These are phyloP conservation scores for Spheniscus humboldti DNA, from an alignment of 2,797 vertebrate genomes.

Conservation along the genomic window DNA sequence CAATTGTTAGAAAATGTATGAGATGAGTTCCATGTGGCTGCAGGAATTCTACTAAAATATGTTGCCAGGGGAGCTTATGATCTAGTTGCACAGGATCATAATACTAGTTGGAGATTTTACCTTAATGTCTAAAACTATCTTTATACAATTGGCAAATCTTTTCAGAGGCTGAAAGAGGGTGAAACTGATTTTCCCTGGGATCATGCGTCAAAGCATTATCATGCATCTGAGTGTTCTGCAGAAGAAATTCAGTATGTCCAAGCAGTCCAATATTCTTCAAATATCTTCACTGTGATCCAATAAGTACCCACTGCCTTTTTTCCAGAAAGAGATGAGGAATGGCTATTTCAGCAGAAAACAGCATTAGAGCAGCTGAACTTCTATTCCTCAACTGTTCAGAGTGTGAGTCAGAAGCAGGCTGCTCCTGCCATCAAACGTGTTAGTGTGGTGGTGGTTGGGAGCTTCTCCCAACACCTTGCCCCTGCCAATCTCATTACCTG, in stretches of 20 bases:
- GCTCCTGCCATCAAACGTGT: not conserved
- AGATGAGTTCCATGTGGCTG: not conserved
- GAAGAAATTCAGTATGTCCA: not conserved
- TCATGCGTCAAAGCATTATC: not conserved
- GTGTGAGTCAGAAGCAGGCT: not conserved
- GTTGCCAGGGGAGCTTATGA: not conserved
- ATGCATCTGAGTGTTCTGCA: not conserved
- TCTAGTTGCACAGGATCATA: not conserved
- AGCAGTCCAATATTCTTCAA: not conserved
- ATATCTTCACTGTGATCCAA: not conserved
- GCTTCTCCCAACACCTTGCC: not conserved
- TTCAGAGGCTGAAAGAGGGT: not conserved
- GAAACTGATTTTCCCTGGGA: not conserved
- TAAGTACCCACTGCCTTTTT: not conserved
- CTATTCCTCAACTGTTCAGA: not conserved
- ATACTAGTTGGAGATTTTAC: not conserved
- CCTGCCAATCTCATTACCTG: not conserved
- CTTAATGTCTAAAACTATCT: not conserved
- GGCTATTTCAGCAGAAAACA: not conserved
- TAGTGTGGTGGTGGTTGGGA: not conserved
- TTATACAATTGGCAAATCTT: not conserved
- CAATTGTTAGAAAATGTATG: not conserved
- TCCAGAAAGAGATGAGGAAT: not conserved
- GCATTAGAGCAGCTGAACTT: not conserved
- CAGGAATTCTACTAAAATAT: not conserved